Evolutionary conservation across 2,797 vertebrate genomes (phyloP).

Genomic region (Sebastes elongatus): DNA sequence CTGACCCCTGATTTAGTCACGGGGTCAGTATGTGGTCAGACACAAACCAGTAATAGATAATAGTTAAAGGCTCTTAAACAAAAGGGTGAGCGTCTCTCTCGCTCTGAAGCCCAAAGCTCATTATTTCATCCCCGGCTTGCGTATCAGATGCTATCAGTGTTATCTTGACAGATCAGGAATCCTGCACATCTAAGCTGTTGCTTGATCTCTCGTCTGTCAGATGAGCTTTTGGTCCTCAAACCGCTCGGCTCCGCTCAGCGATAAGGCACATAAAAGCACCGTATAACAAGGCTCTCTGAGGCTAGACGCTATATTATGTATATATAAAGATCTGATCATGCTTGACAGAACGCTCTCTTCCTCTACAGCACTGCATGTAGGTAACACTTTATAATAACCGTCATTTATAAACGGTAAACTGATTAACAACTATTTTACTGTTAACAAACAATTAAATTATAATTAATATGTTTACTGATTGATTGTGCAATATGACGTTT

Average conservation of each 20-base stretch:
- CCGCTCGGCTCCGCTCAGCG: background rate
- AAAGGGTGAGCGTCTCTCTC: background rate
- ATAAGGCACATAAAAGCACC: background rate
- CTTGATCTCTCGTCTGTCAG: background rate
- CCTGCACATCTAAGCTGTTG: background rate
- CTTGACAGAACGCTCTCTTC: background rate
- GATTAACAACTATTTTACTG: too few relatives aligned
- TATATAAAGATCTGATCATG: background rate
- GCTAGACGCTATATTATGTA: background rate
- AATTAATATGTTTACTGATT: too few relatives aligned
- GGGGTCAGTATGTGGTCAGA: background rate
- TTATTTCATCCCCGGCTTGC: constrained; percentile 1
- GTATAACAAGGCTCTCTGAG: background rate
- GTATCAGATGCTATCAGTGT: constrained; percentile 5
- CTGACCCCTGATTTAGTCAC: background rate
- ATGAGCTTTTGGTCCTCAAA: background rate
- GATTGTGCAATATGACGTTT: too few relatives aligned
- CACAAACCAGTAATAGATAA: background rate
- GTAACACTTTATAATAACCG: too few relatives aligned
- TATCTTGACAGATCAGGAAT: constrained; percentile 3
- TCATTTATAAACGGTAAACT: too few relatives aligned
- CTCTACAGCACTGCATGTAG: background rate
- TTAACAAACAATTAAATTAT: too few relatives aligned
- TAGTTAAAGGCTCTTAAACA: background rate
- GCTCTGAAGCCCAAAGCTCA: constrained; percentile 1